Evolutionary conservation across 1,140 invertebrate genomes (phyloP), one percentile per base, ranked within the genome.

Genomic region (Idris sp.): DNA sequence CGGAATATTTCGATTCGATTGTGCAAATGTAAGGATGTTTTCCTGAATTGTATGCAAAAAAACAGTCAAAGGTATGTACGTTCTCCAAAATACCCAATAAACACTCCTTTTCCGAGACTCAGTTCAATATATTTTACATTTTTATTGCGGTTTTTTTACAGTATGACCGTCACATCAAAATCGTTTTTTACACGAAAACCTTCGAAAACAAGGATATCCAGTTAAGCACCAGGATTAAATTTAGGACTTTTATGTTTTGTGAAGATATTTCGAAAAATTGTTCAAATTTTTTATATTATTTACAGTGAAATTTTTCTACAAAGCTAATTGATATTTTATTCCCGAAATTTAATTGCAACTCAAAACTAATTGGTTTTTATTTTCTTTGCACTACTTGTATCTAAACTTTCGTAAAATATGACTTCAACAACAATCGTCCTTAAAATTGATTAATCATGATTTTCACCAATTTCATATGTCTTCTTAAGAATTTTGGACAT

Each of bases 121-220:
- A 43, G 13, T 4, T 22, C n/a, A n/a, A n/a, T 28, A 58, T 44
- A 44, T 46, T 22, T 22, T 22, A 6, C 19, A 59, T 30, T 2
- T 22, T 22, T 22, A 6, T 22, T 6, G 19, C 19, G 19, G 19
- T 22, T 22, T 40, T 62, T 15, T 36, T 4, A 2, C 40, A 44
- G 1, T 5, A 26, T 2, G 18, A 13, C 30, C 18, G 4, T 44
- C n/a, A n/a, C 51, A 11, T 41, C 53, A 28, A 51, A 53, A 46
- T 8, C 25, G 44, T 62, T 28, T 62, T 56, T 62, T 56, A 22
- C 53, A 40, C 16, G 58, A 68, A 65, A 49, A 30, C 73, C 64
- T 75, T 75, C 65, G 59, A 1, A 64, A 56, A 26, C 64, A 75
- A 75, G 64, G 73, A 64, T 69, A 69, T 64, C 64, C 36, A 69